These are phyloP conservation scores for Vulpes ferrilata DNA, from an alignment of 2,113 vertebrate species.

Conservation along the genomic window DNA sequence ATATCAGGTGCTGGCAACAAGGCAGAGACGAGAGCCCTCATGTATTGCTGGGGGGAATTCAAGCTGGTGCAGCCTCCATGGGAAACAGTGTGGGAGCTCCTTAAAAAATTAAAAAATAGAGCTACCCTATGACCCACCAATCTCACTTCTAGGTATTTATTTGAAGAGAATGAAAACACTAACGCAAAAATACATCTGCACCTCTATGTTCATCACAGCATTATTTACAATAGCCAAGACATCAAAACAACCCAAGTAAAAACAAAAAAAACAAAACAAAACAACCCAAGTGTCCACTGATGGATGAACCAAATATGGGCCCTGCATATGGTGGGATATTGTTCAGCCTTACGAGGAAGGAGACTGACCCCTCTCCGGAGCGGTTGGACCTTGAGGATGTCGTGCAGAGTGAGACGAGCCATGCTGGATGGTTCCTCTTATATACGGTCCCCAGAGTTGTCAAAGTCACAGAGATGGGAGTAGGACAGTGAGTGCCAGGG, in stretches of 20 bases:
- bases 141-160: not conserved
- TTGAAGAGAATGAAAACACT: not conserved
- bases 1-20: not conserved
- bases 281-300: not conserved
- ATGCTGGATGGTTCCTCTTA: not conserved
- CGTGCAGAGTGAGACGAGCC: fast-evolving
- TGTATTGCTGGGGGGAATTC: not conserved
- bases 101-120: not conserved
- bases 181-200: fast-evolving
- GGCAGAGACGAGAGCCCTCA: not conserved
- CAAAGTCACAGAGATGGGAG: not conserved
- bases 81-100: not conserved
- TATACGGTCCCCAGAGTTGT: fast-evolving
- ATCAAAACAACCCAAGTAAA: not conserved
- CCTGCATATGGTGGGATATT: too few relatives aligned
- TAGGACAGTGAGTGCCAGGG: not conserved
- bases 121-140: too few relatives aligned
- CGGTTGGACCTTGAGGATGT: not conserved
- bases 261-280: too few relatives aligned
- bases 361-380: fast-evolving
- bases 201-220: fast-evolving
- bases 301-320: too few relatives aligned
- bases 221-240: not conserved
- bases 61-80: not conserved
- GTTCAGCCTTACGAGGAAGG: not conserved